These are phyloP conservation scores for Scomberomorus guttatus DNA, from an alignment of 2,797 vertebrate genomes.

Conservation along the genomic window DNA sequence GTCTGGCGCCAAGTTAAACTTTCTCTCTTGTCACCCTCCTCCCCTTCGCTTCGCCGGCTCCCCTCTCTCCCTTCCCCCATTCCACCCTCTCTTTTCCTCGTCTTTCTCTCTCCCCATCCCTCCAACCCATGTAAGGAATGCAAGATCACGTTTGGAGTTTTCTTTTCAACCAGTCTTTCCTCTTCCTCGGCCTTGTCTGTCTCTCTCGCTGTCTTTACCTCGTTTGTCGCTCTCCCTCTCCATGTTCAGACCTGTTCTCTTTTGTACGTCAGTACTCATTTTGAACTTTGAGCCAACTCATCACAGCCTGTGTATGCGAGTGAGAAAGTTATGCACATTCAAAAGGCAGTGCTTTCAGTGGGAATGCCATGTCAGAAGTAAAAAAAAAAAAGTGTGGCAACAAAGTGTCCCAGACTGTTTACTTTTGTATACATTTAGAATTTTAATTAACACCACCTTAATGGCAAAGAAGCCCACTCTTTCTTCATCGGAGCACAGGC, in stretches of 20 bases:
- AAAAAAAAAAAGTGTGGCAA: slow-evolving; percentile 28
- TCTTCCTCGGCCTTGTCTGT: slow-evolving; percentile 50
- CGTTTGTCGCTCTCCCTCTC: slow-evolving; percentile 11
- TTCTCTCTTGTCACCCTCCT: slow-evolving; percentile 72
- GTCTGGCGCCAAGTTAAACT: slow-evolving; percentile 87
- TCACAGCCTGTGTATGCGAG: slow-evolving; percentile 29
- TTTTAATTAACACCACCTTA: slow-evolving; percentile 13
- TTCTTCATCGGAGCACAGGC: slow-evolving; percentile 10
- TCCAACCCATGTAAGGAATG: slow-evolving; percentile 82
- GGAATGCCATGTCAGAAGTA: neutral
- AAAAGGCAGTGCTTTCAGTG: slow-evolving; percentile 31
- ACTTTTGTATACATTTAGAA: neutral
- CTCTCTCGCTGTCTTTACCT: slow-evolving; percentile 27
- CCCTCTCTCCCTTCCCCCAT: slow-evolving; percentile 45
- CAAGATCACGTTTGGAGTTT: slow-evolving; percentile 77
- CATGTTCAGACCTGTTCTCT: slow-evolving; percentile 76
- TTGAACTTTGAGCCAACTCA: slow-evolving; percentile 79
- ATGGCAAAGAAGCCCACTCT: neutral
- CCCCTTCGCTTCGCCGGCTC: slow-evolving; percentile 8
- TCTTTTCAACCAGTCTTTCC: slow-evolving; percentile 69
- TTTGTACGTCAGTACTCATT: slow-evolving; percentile 59
- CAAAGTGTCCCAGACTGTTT: slow-evolving; percentile 19
- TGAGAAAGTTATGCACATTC: slow-evolving; percentile 46
- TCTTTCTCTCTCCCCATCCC: slow-evolving; percentile 39
- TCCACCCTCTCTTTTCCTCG: slow-evolving; percentile 38